Percentiles rank a stretch among this genome's conserved stretches.
These are phyloP conservation scores for Drosophila jambulina DNA, from an alignment of 1,140 invertebrate species.

Conservation along the genomic window DNA sequence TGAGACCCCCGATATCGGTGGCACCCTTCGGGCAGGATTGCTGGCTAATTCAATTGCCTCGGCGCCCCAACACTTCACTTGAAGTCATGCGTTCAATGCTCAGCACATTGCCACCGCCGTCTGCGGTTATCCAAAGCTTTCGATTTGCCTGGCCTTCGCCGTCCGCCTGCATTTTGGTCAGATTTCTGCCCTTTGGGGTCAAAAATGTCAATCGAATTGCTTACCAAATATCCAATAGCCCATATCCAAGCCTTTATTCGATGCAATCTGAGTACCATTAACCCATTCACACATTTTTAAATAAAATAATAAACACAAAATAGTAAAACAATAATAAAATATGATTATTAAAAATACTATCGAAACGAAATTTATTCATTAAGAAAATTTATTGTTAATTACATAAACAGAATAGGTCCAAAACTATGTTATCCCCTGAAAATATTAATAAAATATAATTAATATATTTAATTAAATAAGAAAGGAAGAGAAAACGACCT, in stretches of 20 bases:
- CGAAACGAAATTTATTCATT: no score
- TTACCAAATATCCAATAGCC: background rate
- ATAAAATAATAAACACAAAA: no score
- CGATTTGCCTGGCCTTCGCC: background rate
- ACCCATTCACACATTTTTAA: no score
- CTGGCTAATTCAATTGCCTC: constrained; percentile 15
- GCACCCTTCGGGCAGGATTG: background rate
- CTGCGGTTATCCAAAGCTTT: background rate
- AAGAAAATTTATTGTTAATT: no score
- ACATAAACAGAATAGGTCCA: no score
- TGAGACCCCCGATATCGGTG: background rate
- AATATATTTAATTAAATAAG: no score
- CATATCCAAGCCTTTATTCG: background rate
- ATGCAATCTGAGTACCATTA: no score
- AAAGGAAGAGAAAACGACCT: no score
- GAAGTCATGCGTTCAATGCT: constrained; percentile 3
- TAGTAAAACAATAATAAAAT: no score
- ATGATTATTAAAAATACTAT: no score
- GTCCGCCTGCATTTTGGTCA: background rate
- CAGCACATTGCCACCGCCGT: background rate
- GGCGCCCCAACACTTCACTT: background rate
- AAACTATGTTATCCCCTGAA: no score
- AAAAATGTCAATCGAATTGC: background rate
- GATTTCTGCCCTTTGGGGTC: background rate
- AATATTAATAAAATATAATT: no score